Evolutionary conservation across 2,888 invertebrate species (phyloP).

Genomic region (Epiblema foenella): DNA sequence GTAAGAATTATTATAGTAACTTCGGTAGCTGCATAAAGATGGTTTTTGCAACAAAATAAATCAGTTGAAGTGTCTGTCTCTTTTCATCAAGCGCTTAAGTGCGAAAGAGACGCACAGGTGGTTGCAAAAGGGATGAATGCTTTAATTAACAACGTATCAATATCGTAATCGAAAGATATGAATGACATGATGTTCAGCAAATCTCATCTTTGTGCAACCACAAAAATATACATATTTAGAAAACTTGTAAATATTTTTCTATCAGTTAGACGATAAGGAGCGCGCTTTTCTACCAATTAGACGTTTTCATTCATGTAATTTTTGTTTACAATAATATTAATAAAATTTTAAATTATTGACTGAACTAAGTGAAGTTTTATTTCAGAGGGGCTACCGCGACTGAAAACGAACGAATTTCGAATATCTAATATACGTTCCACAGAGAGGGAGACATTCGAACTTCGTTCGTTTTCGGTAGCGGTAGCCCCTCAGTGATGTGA

Average conservation of each 20-base stretch:
- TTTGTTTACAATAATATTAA: conserved; percentile 66
- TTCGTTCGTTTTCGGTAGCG: too few relatives aligned
- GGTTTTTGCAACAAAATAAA: conserved; percentile 14
- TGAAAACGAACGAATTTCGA: too few relatives aligned
- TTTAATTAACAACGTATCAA: too few relatives aligned
- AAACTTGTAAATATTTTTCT: conserved; percentile 53
- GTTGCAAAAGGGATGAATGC: neutral
- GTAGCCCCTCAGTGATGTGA: neutral
- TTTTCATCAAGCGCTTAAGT: neutral
- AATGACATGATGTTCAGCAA: neutral
- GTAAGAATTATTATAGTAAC: conserved; percentile 16
- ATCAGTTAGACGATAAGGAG: conserved; percentile 68
- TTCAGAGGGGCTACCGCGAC: too few relatives aligned
- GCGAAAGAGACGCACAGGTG: neutral
- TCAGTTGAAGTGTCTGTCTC: too few relatives aligned
- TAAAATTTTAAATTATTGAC: conserved; percentile 78
- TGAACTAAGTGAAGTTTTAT: conserved; percentile 55
- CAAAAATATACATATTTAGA: conserved; percentile 41
- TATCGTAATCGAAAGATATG: too few relatives aligned
- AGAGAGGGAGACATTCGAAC: too few relatives aligned
- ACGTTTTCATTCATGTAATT: conserved; percentile 32
- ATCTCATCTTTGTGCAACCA: conserved; percentile 41
- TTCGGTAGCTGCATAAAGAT: conserved; percentile 19
- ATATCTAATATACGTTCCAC: too few relatives aligned
- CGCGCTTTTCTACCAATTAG: conserved; percentile 71